These are phyloP conservation scores for Tetranychus urticae DNA, from an alignment of 1,140 invertebrate genomes.

Conservation along the genomic window DNA sequence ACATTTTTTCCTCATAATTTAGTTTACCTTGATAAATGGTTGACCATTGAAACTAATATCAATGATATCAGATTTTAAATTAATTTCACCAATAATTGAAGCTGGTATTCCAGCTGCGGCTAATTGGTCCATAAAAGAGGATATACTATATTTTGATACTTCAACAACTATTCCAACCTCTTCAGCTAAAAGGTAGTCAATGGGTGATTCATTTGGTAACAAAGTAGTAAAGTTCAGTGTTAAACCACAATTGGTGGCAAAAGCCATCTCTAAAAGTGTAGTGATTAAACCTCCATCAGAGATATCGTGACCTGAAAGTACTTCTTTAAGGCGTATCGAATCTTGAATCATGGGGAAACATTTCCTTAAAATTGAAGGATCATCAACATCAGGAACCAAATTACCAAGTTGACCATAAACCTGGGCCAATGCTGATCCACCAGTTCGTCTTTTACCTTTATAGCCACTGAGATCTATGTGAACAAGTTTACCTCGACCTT, in stretches of 20 bases:
- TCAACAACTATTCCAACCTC: constrained; percentile 82
- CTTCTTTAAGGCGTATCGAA: constrained; percentile 41
- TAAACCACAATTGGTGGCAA: constrained; percentile 63
- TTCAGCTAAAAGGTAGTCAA: constrained; percentile 50
- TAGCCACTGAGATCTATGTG: constrained; percentile 30
- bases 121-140: constrained; percentile 35
- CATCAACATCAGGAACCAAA: constrained; percentile 49
- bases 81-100: constrained; percentile 36
- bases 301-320: constrained; percentile 79
- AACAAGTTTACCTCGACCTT: constrained; percentile 28
- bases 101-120: constrained; percentile 33
- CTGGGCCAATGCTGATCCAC: constrained; percentile 76
- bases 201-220: neutral
- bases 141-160: constrained; percentile 30
- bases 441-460: constrained; percentile 35
- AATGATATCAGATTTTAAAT: neutral
- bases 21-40: constrained; percentile 1
- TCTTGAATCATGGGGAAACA: constrained; percentile 61
- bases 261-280: constrained; percentile 78
- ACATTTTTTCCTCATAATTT: neutral
- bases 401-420: constrained; percentile 63
- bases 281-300: constrained; percentile 84
- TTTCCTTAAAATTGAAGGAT: constrained; percentile 34
- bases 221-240: constrained; percentile 27
- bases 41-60: constrained; percentile 2